Conservation (phyloP, 2,113 vertebrate genomes). For the Ceyx melanurus region DNA sequence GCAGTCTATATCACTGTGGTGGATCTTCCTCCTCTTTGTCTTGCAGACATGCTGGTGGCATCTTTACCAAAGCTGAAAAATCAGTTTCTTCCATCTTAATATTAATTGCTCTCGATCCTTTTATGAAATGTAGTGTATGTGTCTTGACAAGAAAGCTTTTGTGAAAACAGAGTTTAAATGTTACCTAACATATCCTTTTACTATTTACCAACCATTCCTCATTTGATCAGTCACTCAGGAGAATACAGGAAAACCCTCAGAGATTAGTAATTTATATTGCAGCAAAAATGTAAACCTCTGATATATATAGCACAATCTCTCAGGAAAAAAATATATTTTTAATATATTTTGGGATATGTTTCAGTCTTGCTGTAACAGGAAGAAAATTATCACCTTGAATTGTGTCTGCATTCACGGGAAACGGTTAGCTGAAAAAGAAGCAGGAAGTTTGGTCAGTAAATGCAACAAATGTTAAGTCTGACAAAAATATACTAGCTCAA, state of each 20-base stretch:
- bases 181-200: slow-evolving; percentile 28
- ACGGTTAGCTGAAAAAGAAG: slow-evolving; percentile 89
- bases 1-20: slow-evolving; percentile 66
- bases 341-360: slow-evolving; percentile 80
- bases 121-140: slow-evolving; percentile 75
- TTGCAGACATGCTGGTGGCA: slow-evolving; percentile 70
- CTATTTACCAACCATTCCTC: slow-evolving; percentile 47
- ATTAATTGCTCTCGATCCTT: slow-evolving; percentile 36
- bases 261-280: slow-evolving; percentile 76
- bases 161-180: slow-evolving; percentile 43
- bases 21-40: slow-evolving; percentile 52
- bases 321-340: slow-evolving; percentile 78
- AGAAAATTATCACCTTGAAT: slow-evolving; percentile 79
- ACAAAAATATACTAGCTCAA: background rate
- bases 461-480: background rate
- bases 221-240: slow-evolving; percentile 45
- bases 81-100: slow-evolving; percentile 43
- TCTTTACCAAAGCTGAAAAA: slow-evolving; percentile 39
- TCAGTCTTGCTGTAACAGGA: slow-evolving; percentile 82
- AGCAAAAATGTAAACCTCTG: slow-evolving; percentile 76
- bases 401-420: slow-evolving; percentile 80
- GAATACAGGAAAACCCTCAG: slow-evolving; percentile 63
- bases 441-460: slow-evolving; percentile 45
- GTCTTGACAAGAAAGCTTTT: slow-evolving; percentile 57
- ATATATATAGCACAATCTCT: slow-evolving; percentile 75